These are phyloP conservation scores for Hermaeophaga mercurialis DNA, from an alignment of 2,888 invertebrate genomes.

Conservation along the genomic window DNA sequence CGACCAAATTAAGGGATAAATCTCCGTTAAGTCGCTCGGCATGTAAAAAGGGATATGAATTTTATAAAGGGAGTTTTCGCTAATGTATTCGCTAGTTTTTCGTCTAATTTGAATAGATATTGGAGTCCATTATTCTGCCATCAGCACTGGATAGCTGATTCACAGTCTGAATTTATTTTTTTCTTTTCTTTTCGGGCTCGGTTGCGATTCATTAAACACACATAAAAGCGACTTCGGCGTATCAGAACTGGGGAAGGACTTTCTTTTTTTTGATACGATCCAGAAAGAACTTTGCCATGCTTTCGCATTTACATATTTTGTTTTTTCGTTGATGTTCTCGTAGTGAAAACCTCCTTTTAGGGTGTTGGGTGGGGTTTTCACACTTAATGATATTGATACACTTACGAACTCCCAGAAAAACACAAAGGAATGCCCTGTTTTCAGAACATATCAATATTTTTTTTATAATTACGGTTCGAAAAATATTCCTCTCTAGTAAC, in stretches of 20 bases:
- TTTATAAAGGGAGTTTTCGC: conserved; percentile 17
- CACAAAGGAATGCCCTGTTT: not conserved
- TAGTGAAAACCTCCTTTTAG: not conserved
- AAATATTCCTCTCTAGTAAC: no score
- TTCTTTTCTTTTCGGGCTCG: conserved; percentile 16
- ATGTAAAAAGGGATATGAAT: conserved; percentile 19
- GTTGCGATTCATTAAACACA: conserved; percentile 29
- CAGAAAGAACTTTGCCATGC: conserved; percentile 4
- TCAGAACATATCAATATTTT: no score
- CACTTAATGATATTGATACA: conserved; percentile 2
- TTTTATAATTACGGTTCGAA: no score
- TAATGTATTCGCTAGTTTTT: conserved; percentile 23
- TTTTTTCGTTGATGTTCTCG: conserved; percentile 8
- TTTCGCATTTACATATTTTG: conserved; percentile 22
- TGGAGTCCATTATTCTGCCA: conserved; percentile 30
- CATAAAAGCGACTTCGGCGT: conserved; percentile 25
- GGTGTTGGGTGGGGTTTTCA: not conserved
- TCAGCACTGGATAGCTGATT: conserved; percentile 28
- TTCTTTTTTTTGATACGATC: conserved; percentile 13
- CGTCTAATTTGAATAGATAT: conserved; percentile 34
- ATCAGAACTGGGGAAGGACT: conserved; percentile 1
- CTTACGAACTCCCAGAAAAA: not conserved
- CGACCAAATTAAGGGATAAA: no score
- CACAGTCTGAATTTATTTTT: conserved; percentile 27
- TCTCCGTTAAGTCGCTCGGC: conserved; percentile 5